Evolutionary conservation across 2,888 invertebrate species (phyloP), one percentile per base, ranked within the genome.

Genomic region (Taphrorychus bicolor): DNA sequence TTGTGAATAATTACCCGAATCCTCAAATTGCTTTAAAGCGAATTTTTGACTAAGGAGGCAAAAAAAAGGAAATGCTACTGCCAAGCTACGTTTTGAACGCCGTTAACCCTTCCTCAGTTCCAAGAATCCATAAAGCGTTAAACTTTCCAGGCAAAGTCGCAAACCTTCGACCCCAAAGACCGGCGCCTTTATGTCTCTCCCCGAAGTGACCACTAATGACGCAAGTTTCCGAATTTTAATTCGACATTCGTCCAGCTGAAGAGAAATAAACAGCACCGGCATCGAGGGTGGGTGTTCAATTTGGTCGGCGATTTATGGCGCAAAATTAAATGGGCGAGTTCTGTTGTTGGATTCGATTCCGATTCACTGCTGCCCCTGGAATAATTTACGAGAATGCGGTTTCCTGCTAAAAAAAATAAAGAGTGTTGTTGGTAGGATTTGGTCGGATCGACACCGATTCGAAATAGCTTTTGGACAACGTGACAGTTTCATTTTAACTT

Each of bases 291-390:
- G 64, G 72, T 69, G 61, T 59, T 70, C 72, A 66, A 70, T 73
- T 73, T 72, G 72, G 69, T 69, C 62, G 60, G 69, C 65, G 71
- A 73, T 73, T 72, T 73, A 73, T 72, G 59, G 70, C 70, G 59
- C 69, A 71, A 73, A 73, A 73, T 73, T 72, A 73, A 73, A 73
- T 70, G 70, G 71, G 69, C 22, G 45, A 45, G 62, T 24, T 18
- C 52, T 68, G 66, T 71, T 71, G 72, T 69, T 71, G 70, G 67
- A 73, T 71, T 73, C 69, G 65, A 59, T 41, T 66, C 61, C 70
- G 70, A 73, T 72, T 70, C 71, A 72, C 70, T 72, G 70, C 71
- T 54, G 61, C 57, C 57, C 59, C 70, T 59, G 48, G 60, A 69
- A 72, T 69, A 73, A 73, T 73, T 73, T 72, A 73, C 72, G 70